Conservation (phyloP, 2,888 invertebrate genomes). For the Lithophane socia region DNA sequence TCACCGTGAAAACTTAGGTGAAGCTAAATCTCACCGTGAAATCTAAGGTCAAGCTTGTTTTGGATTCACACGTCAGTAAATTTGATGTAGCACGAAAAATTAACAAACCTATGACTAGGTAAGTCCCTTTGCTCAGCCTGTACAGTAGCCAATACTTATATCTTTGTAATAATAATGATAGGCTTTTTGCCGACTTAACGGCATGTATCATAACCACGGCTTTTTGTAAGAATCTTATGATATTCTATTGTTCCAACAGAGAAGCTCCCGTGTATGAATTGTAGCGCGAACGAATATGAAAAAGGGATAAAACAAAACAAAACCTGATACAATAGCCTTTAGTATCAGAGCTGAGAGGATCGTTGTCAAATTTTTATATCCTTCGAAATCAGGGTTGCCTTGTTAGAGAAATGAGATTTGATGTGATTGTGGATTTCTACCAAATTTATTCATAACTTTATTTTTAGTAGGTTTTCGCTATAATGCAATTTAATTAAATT, state of each 20-base stretch:
- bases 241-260: conserved; percentile 58
- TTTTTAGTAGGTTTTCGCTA: no score
- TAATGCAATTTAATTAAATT: neutral
- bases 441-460: neutral
- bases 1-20: no score
- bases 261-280: conserved; percentile 80
- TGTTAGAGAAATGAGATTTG: neutral
- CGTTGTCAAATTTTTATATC: conserved; percentile 86
- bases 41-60: no score
- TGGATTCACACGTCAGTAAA: no score
- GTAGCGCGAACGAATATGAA: conserved; percentile 81
- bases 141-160: neutral
- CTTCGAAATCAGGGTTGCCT: conserved; percentile 69
- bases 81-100: neutral
- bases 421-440: neutral
- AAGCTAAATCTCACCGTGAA: no score
- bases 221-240: conserved; percentile 42
- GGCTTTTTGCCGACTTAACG: conserved; percentile 28
- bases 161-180: conserved; percentile 13
- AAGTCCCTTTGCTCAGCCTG: neutral
- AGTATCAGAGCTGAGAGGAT: conserved; percentile 82
- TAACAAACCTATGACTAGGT: neutral
- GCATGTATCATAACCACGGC: conserved; percentile 35
- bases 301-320: conserved; percentile 75
- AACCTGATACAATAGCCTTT: conserved; percentile 82